Base-by-base conservation (phyloP, 2,888 invertebrate genomes). In the Xanthorhoe designata region DNA sequence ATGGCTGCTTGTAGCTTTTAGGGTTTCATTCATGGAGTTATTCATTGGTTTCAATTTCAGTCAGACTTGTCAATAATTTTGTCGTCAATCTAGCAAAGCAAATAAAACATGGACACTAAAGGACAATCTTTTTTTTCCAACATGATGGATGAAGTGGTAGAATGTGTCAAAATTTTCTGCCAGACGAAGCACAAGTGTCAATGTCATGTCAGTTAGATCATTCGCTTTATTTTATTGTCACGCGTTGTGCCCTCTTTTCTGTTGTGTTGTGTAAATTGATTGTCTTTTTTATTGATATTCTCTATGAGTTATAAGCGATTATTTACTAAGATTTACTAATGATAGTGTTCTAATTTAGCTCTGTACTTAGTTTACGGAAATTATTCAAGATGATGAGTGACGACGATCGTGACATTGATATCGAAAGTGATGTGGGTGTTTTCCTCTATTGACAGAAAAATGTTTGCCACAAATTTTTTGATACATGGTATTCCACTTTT, bases 371-470 rank as follows among this genome's bases (percentile, higher is more conserved):
- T 65, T 71, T 66, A 64, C 71, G 63, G 74, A 60, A 68, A 74
- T 66, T 66, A 58, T 70, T 72, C 77, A 86, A 81, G 74, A 92
- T 90, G 90, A 98, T 98, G 98, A 98, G 98, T 91, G 98, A 98
- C 93, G 98, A 98, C 92, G 98, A 98, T 90, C 95, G 97, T 82
- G 98, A 98, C 91, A 97, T 98, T 89, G 98, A 98, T 91, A 97
- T 98, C 84, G 98, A 98, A 94, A 98, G 98, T 94, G 98, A 98
- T 94, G 98, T 98, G 95, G 96, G 97, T 95, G 80, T 83, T 78
- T 80, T 76, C 78, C 71, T 63, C 65, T 70, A 78, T 80, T 80
- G 83, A 79, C 76, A 75, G 78, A 51, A 51, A 32, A 19, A 74
- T 76, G 69, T 47, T 13, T 17, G 59, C 53, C 68, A 64, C 68